Percentiles rank a stretch among this genome's conserved stretches.
These are phyloP conservation scores for Eristalis arbustorum DNA, from an alignment of 2,888 invertebrate species.

Conservation along the genomic window DNA sequence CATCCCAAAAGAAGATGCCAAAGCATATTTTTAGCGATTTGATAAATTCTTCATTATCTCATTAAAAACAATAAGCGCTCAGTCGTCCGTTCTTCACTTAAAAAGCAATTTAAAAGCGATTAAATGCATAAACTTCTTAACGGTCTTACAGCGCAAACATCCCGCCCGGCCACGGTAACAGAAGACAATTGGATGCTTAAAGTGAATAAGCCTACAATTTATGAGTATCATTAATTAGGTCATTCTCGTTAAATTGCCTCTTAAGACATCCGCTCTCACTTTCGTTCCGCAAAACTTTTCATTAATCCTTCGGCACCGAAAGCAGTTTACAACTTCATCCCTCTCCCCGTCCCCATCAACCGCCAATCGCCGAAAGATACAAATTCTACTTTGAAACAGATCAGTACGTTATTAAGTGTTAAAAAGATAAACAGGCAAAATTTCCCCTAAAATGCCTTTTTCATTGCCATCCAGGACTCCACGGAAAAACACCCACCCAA, in stretches of 20 bases:
- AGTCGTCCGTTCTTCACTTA: not conserved
- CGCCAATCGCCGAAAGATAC: conserved; percentile 31
- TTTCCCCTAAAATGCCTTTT: conserved; percentile 46
- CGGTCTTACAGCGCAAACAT: not conserved
- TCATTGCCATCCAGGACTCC: conserved; percentile 29
- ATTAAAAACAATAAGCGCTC: not conserved
- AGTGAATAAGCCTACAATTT: conserved; percentile 54
- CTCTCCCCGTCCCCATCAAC: not conserved
- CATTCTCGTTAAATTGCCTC: conserved; percentile 57
- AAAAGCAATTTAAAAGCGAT: conserved; percentile 21
- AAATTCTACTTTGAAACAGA: conserved; percentile 42
- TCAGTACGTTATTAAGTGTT: conserved; percentile 50
- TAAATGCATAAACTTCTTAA: conserved; percentile 20
- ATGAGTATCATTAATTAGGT: conserved; percentile 61
- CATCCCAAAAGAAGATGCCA: not conserved
- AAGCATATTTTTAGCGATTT: not conserved
- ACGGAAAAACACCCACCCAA: not conserved
- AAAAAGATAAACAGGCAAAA: conserved; percentile 58
- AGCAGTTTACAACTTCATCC: conserved; percentile 47
- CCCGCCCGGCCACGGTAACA: not conserved
- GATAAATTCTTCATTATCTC: not conserved
- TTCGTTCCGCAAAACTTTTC: conserved; percentile 50
- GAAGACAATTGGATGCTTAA: conserved; percentile 26
- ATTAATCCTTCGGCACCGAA: conserved; percentile 57
- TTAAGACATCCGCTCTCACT: conserved; percentile 8